Base-by-base conservation (phyloP, 2,113 vertebrate genomes). In the Rhabdornis inornatus region DNA sequence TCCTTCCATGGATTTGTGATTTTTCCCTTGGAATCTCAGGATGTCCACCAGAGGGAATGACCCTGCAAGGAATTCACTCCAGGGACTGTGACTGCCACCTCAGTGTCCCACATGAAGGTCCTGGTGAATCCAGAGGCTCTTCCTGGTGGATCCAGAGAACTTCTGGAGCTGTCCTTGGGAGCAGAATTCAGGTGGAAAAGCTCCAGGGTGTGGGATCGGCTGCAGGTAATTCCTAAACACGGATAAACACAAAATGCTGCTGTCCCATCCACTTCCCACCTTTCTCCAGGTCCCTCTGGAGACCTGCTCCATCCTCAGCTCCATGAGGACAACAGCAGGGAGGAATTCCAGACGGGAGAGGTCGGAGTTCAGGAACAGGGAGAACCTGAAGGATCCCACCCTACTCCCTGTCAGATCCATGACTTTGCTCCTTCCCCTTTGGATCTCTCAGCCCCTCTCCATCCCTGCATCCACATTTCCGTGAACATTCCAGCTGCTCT, bases 31-130 rank as follows among this genome's bases (percentile, higher is more conserved):
- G 23, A 40, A 50, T 57, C 4, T 13, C 28, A 2, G 78, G 10
- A 39, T 18, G 28, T 18, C 22, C 18, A 1, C 2, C 0, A 2
- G 30, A 18, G 53, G 30, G 55, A 40, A 23, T 6, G 35, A 19
- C 44, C 2, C 0, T 6, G 27, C 25, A 12, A 23, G 49, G 50
- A 55, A 37, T 55, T 65, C 10, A 0, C 25, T 66, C 19, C 35
- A 15, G 28, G 79, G 15, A 13, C 15, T 22, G 22, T 22, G 23
- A 2, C 4, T 49, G 35, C 35, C 8, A 21, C 42, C 23, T 17
- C 28, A 5, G 44, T 7, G 53, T 9, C 35, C 44, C 35, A 19
- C 11, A 2, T 2, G 44, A 15, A 23, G 19, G 35, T 30, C 9
- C 30, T 11, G 50, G 13, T 13, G 52, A 40, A 33, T 56, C 63